Evolutionary conservation across 2,797 vertebrate genomes (phyloP).

Genomic region (Adrianichthys oophorus): DNA sequence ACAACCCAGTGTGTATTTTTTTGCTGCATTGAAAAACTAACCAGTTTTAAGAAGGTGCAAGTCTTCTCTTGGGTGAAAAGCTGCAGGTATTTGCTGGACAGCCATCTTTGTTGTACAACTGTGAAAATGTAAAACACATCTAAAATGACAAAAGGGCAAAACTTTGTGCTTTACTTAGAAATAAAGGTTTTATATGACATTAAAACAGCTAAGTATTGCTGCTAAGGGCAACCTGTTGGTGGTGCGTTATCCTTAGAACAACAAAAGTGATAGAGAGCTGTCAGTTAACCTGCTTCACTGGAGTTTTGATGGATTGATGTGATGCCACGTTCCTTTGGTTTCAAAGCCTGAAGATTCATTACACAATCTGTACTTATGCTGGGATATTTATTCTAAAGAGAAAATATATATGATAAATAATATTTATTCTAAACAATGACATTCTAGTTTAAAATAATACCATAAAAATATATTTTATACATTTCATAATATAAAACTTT

Average conservation of each 20-base stretch:
- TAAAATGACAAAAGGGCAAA: constrained; percentile 2
- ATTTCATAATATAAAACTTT: neutral
- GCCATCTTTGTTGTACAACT: constrained; percentile 58
- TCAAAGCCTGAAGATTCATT: constrained; percentile 32
- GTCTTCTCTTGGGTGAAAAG: constrained; percentile 57
- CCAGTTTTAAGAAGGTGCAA: constrained; percentile 41
- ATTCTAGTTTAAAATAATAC: no score
- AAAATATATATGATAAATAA: neutral
- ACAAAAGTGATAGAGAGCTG: constrained; percentile 1
- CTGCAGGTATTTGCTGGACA: constrained; percentile 58
- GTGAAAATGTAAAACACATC: constrained; percentile 52
- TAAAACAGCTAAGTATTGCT: no score
- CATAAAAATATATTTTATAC: constrained; percentile 10
- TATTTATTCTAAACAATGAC: no score
- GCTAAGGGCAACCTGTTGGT: neutral
- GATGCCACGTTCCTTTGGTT: constrained; percentile 52
- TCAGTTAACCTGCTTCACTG: constrained; percentile 72
- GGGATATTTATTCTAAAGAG: constrained; percentile 64
- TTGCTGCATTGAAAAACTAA: constrained; percentile 28
- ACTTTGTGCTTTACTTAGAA: neutral
- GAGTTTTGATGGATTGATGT: constrained; percentile 53
- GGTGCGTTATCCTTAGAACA: neutral
- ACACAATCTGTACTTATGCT: constrained; percentile 63
- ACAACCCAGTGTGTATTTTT: neutral
- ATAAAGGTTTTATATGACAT: neutral